Evolutionary conservation across 2,888 invertebrate species (phyloP), one percentile per base, ranked within the genome.

Genomic region (Apamea monoglypha): DNA sequence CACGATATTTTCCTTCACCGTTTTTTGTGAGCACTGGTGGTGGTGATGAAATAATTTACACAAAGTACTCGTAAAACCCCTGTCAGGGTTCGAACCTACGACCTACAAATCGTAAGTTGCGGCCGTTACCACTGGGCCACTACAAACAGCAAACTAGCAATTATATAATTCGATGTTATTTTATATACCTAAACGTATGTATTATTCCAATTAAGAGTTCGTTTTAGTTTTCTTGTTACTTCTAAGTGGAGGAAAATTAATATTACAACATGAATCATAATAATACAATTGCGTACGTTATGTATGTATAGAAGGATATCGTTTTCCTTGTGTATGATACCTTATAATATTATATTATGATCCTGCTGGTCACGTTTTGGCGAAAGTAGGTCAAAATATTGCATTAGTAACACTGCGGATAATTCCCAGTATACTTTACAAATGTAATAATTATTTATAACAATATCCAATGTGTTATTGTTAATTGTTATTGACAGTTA

Each of bases 311-410:
- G 44, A 68, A 71, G 29, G 79, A 73, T 67, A 73, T 59, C 67
- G 63, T 84, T 87, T 82, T 78, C 85, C 82, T 81, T 74, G 50
- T 82, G 40, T 66, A 64, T 64, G 66, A 36, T 80, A 72, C 21
- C 74, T 82, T 86, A 44, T 56, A 77, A 66, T 79, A 77, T 75
- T 66, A 86, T 68, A 40, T 79, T 79, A 73, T 71, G 83, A 86
- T 77, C 61, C 36, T 47, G 67, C 14, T 74, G 74, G 79, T 82
- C 85, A 85, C 79, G 83, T 86, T 74, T 69, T 14, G 69, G 18
- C 47, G 56, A 69, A 85, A 86, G 53, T 85, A 66, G 85, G 79
- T 86, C 85, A 83, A 86, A 74, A 75, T 77, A 74, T 74, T 63
- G 72, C 56, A 83, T 76, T 59, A 83, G 56, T 56, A 78, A 68